phyloP scores from a whole-genome alignment of 2,113 vertebrate species.

The Paradoxurus hermaphroditus region DNA sequence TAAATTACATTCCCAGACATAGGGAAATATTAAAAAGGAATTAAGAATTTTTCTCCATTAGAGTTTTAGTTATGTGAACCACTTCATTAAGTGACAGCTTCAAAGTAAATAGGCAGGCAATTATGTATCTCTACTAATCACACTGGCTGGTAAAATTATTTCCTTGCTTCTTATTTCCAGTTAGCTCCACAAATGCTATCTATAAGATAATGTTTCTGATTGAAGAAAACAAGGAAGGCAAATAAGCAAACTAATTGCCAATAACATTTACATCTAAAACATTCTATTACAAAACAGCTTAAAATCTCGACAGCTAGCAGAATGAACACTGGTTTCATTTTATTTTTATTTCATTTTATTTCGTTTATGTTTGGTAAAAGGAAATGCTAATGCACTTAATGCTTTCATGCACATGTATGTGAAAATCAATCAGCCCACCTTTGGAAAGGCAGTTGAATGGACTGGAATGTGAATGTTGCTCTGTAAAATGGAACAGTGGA shows the following conservation, averaged over 20 bases:
- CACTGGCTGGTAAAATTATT: conserved; percentile 49
- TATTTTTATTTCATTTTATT: background rate
- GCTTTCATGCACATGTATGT: background rate
- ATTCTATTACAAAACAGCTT: conserved; percentile 31
- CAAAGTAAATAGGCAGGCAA: conserved; percentile 67
- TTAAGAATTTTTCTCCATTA: conserved; percentile 65
- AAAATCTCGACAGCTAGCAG: background rate
- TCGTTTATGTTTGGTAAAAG: background rate
- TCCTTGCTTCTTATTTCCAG: conserved; percentile 38
- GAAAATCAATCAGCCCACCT: background rate
- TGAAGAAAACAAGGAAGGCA: conserved; percentile 6
- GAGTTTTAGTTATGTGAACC: conserved; percentile 65
- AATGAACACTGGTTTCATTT: background rate
- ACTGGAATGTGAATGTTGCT: background rate
- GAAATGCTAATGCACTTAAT: background rate
- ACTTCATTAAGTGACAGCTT: conserved; percentile 69
- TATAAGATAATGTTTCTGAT: conserved; percentile 39
- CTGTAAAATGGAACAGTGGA: background rate
- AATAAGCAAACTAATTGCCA: conserved; percentile 49
- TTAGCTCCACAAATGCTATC: conserved; percentile 30
- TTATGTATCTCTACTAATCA: conserved; percentile 68
- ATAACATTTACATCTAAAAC: conserved; percentile 44
- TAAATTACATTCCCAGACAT: conserved; percentile 62
- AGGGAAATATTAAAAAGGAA: conserved; percentile 71
- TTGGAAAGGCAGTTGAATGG: background rate